Percentiles rank a stretch among this genome's conserved stretches.
Conservation (phyloP, 2,797 vertebrate genomes). For the Spinibarbus caldwelli region DNA sequence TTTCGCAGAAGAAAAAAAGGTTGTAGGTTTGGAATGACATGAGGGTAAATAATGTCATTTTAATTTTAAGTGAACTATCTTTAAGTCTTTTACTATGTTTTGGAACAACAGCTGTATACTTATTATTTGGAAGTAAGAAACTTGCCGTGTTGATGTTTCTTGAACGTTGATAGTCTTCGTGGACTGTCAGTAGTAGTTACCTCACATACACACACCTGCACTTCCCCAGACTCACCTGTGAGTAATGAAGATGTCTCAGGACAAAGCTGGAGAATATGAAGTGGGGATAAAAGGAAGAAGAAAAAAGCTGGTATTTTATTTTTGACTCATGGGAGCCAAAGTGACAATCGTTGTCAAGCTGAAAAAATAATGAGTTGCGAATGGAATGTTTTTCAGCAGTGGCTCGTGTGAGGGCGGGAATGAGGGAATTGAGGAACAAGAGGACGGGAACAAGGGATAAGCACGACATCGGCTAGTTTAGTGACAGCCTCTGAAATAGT, state of each 20-base stretch:
- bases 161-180: constrained; percentile 3
- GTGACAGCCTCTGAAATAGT: constrained; percentile 39
- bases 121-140: neutral
- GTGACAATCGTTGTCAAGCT: constrained; percentile 75
- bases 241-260: constrained; percentile 73
- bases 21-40: neutral
- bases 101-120: neutral
- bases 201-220: constrained; percentile 31
- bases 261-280: constrained; percentile 64
- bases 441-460: constrained; percentile 32
- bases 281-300: constrained; percentile 42
- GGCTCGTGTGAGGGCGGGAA: constrained; percentile 47
- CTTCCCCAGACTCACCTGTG: constrained; percentile 56
- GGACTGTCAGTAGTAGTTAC: constrained; percentile 64
- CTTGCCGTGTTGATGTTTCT: constrained; percentile 21
- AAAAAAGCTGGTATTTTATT: constrained; percentile 70
- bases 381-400: constrained; percentile 68
- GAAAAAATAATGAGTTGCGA: constrained; percentile 76
- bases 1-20: neutral
- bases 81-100: neutral
- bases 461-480: constrained; percentile 36
- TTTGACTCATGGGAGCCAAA: constrained; percentile 74
- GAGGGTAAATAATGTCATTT: neutral
- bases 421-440: constrained; percentile 34
- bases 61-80: neutral